phyloP scores from a whole-genome alignment of 2,113 vertebrate species.

The Pica pica region DNA sequence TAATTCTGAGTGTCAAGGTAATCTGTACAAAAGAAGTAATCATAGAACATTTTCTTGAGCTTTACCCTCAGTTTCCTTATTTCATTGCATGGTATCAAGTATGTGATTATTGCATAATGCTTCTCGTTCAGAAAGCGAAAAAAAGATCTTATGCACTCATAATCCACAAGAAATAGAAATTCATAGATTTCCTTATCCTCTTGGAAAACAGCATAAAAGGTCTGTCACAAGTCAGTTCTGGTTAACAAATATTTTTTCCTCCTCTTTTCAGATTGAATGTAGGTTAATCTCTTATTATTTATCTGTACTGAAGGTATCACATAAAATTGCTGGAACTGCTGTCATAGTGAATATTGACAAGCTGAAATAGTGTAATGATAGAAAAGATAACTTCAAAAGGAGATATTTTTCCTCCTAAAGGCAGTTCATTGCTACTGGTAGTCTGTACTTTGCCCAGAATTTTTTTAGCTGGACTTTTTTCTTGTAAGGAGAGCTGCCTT shows the following conservation, averaged over 20 bases:
- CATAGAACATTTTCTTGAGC: neutral
- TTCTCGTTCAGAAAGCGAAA: neutral
- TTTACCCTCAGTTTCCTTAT: neutral
- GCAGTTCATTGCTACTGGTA: neutral
- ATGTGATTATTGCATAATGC: neutral
- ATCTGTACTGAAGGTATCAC: conserved; percentile 31
- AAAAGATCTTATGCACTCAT: neutral
- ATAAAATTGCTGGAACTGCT: conserved; percentile 39
- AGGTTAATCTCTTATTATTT: conserved; percentile 54
- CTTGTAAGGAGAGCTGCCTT: neutral
- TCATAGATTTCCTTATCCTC: conserved; percentile 27
- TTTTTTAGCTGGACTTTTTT: neutral
- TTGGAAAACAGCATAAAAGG: conserved; percentile 39
- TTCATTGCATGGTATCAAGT: neutral
- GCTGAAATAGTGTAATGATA: conserved; percentile 18
- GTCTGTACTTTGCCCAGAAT: neutral
- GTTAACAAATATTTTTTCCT: conserved; percentile 54
- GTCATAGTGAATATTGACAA: conserved; percentile 29
- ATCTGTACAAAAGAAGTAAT: neutral
- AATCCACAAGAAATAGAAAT: neutral
- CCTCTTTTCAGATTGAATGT: conserved; percentile 42
- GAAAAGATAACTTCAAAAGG: neutral
- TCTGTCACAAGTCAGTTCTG: conserved; percentile 46
- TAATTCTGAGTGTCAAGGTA: neutral
- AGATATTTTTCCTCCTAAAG: neutral